Percentiles rank a stretch among this genome's conserved stretches.
Evolutionary conservation across 2,113 vertebrate genomes (phyloP).

Genomic region (Phodopus roborovskii): DNA sequence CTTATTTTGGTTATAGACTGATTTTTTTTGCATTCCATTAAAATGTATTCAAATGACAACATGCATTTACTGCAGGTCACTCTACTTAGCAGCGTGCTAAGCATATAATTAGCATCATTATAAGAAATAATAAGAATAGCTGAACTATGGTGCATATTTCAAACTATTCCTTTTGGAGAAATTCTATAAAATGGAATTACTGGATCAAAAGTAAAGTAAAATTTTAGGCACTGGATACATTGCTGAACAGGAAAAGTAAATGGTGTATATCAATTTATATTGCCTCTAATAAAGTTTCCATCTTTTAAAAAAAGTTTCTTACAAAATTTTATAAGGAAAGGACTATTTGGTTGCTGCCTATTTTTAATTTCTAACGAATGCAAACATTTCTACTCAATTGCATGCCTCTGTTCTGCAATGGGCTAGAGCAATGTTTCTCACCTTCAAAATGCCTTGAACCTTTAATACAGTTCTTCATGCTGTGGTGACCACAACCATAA

Average conservation of each 20-base stretch:
- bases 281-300: not conserved
- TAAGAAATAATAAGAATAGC: not conserved
- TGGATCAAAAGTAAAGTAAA: not conserved
- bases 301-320: not conserved
- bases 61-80: not conserved
- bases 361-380: not conserved
- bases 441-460: not conserved
- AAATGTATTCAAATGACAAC: constrained; percentile 35
- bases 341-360: not conserved
- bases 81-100: not conserved
- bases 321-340: constrained; percentile 30
- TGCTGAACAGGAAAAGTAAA: not conserved
- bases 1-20: constrained; percentile 30
- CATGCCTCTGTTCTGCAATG: not conserved
- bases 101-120: not conserved
- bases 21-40: not conserved
- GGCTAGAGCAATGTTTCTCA: not conserved
- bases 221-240: not conserved
- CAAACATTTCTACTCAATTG: not conserved
- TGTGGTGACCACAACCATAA: not conserved
- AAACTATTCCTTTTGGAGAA: not conserved
- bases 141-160: not conserved
- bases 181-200: constrained; percentile 7
- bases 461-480: not conserved
- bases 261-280: not conserved